phyloP scores from a whole-genome alignment of 2,797 vertebrate species.

The Acipenser oxyrinchus region DNA sequence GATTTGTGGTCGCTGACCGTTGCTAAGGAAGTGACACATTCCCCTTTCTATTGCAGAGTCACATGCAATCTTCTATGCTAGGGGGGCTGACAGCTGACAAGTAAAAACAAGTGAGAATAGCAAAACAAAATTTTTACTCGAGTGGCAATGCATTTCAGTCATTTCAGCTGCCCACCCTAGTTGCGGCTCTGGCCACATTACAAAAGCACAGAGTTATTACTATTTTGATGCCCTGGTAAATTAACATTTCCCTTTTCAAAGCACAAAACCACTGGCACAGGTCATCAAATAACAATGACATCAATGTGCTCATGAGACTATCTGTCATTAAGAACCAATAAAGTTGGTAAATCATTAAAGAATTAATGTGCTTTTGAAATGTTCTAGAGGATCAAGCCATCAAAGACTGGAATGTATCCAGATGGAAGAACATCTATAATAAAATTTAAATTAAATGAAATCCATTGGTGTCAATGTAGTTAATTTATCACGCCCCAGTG shows the following conservation, averaged over 20 bases:
- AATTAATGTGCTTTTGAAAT: slow-evolving; percentile 6
- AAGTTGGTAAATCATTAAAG: slow-evolving; percentile 12
- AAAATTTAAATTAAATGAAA: slow-evolving; percentile 14
- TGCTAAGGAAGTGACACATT: too few relatives aligned
- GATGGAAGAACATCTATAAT: slow-evolving; percentile 11
- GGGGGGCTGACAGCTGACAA: too few relatives aligned
- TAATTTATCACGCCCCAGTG: slow-evolving; percentile 13
- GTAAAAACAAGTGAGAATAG: too few relatives aligned
- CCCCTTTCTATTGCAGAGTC: too few relatives aligned
- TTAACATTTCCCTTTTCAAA: not conserved
- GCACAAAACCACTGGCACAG: not conserved
- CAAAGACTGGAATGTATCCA: not conserved
- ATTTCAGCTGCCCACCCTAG: too few relatives aligned
- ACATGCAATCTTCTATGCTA: too few relatives aligned
- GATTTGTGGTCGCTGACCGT: too few relatives aligned
- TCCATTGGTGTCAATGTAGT: slow-evolving; percentile 5
- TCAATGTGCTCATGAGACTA: slow-evolving; percentile 13
- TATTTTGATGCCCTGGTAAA: not conserved
- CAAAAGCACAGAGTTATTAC: too few relatives aligned
- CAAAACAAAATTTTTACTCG: too few relatives aligned
- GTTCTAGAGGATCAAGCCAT: slow-evolving; percentile 5
- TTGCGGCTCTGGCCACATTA: too few relatives aligned
- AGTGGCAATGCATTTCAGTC: too few relatives aligned
- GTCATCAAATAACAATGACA: slow-evolving; percentile 10
- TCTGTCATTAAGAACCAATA: slow-evolving; percentile 10